phyloP scores from a whole-genome alignment of 2,113 vertebrate species.

The Myrmecobius fasciatus region DNA sequence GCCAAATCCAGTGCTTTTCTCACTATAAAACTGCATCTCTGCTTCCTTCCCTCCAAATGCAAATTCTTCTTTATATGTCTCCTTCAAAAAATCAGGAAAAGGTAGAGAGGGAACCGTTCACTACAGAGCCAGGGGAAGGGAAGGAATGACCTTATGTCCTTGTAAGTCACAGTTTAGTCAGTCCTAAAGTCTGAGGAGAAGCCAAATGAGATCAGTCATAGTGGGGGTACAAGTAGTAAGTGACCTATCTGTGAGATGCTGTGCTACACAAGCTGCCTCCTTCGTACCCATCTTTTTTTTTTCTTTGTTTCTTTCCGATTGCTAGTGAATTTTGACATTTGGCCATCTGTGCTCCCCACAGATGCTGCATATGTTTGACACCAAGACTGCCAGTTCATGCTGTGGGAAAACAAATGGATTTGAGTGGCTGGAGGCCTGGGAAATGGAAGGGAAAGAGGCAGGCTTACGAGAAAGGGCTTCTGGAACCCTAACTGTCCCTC shows the following conservation, averaged over 20 bases:
- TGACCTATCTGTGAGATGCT: neutral
- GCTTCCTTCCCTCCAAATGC: neutral
- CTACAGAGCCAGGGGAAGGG: neutral
- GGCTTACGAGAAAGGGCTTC: constrained; percentile 47
- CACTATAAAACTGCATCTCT: neutral
- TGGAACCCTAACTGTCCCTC: constrained; percentile 45
- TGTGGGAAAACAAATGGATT: neutral
- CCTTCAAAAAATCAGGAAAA: constrained; percentile 19
- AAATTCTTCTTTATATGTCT: neutral
- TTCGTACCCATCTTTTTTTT: neutral
- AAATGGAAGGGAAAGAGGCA: constrained; percentile 33
- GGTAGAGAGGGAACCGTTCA: neutral
- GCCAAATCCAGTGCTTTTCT: too few species aligned
- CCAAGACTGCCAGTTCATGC: constrained; percentile 44
- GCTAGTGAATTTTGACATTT: constrained; percentile 72
- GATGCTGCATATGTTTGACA: constrained; percentile 77
- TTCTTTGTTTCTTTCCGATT: constrained; percentile 66
- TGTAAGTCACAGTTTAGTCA: neutral
- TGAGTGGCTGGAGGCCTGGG: constrained; percentile 59
- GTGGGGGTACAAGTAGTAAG: neutral
- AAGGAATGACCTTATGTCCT: constrained; percentile 14
- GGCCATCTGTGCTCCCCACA: constrained; percentile 73
- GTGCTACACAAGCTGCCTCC: neutral
- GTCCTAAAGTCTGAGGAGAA: neutral
- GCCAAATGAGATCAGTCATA: neutral